Base-by-base conservation (phyloP, 53 echinoderm and acorn worm genomes). In the Glandiceps talaboti region DNA sequence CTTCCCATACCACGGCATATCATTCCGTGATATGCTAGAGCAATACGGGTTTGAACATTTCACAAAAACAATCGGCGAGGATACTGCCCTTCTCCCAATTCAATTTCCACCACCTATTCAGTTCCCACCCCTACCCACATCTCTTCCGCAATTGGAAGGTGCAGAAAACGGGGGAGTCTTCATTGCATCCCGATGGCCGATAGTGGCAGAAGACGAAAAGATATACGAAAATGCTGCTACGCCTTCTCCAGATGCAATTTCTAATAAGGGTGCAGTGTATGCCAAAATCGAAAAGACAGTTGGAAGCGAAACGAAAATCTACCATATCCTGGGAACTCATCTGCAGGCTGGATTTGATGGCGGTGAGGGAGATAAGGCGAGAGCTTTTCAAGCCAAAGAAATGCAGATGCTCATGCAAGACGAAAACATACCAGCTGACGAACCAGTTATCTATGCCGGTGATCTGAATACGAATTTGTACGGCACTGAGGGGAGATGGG, bases 121-220 rank as follows among this genome's bases (percentile, higher is more conserved):
- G 64, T 12, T 12, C 64, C 20, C 20, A 6, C 64, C 64, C 20
- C n/a, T n/a, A n/a, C 64, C 64, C 6, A 45, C 64, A 12, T 6
- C 6, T 20, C 64, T 45, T 6, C 64, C 64, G 6, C 6, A 27
- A 1, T 12, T 45, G 20, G 33, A 85, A 25, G 85, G 84, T 32
- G 78, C 77, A 0, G 95, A 94, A 64, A 94, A 94, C 78, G 92
- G 95, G 26, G 95, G 88, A 0, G 81, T 88, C 25, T 92, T 94
- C 76, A 88, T 94, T 33, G 92, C 95, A 1, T 92, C 92, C 1
- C 88, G 92, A 25, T 94, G 95, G 95, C 95, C 95, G 14, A 94
- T 94, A 33, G 30, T 85, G 6, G 76, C 81, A 72, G 81, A 88
- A 73, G 82, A 79, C 28, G 83, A 87, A 31, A 83, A 30, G 1